These are phyloP conservation scores for Florisuga fusca DNA, from an alignment of 2,797 vertebrate species.

Conservation along the genomic window DNA sequence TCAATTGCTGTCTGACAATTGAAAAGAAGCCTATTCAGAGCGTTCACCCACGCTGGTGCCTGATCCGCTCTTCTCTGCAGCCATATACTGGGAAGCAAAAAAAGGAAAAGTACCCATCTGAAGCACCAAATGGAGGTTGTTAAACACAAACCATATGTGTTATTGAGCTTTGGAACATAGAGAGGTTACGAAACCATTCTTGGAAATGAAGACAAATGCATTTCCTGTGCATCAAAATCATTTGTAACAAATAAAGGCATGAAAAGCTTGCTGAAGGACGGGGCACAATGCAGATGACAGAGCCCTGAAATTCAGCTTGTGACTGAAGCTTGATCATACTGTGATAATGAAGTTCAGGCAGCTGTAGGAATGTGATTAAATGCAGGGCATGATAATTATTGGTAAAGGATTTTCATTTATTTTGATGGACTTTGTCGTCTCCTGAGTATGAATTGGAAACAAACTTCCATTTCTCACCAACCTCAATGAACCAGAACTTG, in stretches of 20 bases:
- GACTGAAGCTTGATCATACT: not conserved
- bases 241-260: not conserved
- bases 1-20: slow-evolving; percentile 59
- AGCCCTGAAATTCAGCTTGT: not conserved
- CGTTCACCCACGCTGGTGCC: slow-evolving; percentile 31
- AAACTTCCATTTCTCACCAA: not conserved
- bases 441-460: not conserved
- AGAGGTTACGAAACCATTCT: slow-evolving; percentile 4
- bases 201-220: slow-evolving; percentile 3
- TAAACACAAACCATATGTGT: slow-evolving; percentile 42
- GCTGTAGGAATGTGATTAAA: not conserved
- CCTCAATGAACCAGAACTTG: not conserved
- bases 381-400: not conserved
- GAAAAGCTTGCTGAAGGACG: not conserved
- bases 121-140: slow-evolving; percentile 39
- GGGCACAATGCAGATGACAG: not conserved
- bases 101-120: slow-evolving; percentile 30
- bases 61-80: slow-evolving; percentile 50
- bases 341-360: not conserved
- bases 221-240: not conserved
- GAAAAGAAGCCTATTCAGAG: slow-evolving; percentile 54
- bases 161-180: slow-evolving; percentile 24
- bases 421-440: not conserved
- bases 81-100: slow-evolving; percentile 3
- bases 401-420: not conserved